phyloP scores from a whole-genome alignment of 2,113 vertebrate genomes.

The Scophthalmus maximus region DNA sequence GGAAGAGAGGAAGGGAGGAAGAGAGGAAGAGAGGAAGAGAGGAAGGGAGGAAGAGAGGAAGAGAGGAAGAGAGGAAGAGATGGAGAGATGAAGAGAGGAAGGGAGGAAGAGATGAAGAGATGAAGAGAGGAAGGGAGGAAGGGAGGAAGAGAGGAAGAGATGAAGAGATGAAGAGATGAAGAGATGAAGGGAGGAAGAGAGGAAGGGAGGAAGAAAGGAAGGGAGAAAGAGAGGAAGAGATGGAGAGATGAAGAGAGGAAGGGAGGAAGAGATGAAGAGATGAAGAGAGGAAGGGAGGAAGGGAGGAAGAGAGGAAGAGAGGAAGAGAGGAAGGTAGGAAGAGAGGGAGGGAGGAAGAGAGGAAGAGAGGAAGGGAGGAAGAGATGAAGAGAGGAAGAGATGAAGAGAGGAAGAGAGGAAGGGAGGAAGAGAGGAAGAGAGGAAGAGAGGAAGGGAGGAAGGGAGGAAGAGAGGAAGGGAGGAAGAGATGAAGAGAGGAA shows the following conservation, averaged over 20 bases:
- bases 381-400: conserved; percentile 7
- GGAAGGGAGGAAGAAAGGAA: conserved; percentile 6
- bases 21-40: not conserved
- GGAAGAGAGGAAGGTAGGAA: not conserved
- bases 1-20: not conserved
- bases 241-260: not conserved
- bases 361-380: conserved; percentile 25
- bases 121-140: conserved; percentile 34
- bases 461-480: conserved; percentile 19
- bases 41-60: not conserved
- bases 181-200: too few species aligned
- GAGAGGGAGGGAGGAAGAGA: not conserved
- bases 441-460: conserved; percentile 14
- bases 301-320: conserved; percentile 21
- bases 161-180: too few species aligned
- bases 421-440: conserved; percentile 21
- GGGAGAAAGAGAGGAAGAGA: conserved; percentile 23
- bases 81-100: conserved; percentile 20
- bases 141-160: not conserved
- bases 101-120: conserved; percentile 56
- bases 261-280: not conserved
- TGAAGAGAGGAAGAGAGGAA: conserved; percentile 8
- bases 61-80: conserved; percentile 2
- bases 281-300: conserved; percentile 14
- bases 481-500: conserved; percentile 9